phyloP scores from a whole-genome alignment of 2,797 vertebrate genomes.

The Trachurus trachurus region DNA sequence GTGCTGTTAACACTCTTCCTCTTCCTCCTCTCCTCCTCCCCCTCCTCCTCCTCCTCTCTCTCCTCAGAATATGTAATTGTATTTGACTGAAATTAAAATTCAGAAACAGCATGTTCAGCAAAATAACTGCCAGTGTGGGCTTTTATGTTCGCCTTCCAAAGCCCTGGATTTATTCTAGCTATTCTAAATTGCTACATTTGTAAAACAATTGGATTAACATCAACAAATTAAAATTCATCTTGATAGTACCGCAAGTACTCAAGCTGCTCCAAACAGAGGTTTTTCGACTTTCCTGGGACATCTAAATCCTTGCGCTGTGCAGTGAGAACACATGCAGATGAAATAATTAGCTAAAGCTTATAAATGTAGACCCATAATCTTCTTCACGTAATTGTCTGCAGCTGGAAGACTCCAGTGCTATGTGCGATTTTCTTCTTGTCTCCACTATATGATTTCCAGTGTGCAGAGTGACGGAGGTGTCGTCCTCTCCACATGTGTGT shows the following conservation, averaged over 20 bases:
- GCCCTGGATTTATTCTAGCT: slow-evolving; percentile 83
- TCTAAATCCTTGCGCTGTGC: slow-evolving; percentile 79
- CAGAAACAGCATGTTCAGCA: slow-evolving; percentile 77
- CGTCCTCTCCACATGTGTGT: slow-evolving; percentile 9
- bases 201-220: slow-evolving; percentile 89
- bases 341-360: slow-evolving; percentile 89
- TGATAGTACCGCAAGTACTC: slow-evolving; percentile 82
- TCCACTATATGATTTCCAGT: slow-evolving; percentile 35
- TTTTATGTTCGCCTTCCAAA: slow-evolving; percentile 82
- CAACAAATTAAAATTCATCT: slow-evolving; percentile 89
- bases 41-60: slow-evolving; percentile 41
- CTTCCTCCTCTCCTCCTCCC: slow-evolving; percentile 18
- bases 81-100: slow-evolving; percentile 79
- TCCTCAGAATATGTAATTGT: slow-evolving; percentile 74
- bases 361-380: slow-evolving; percentile 86
- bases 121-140: slow-evolving; percentile 78
- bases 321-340: slow-evolving; percentile 83
- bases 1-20: slow-evolving; percentile 23
- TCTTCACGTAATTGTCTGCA: slow-evolving; percentile 83
- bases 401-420: slow-evolving; percentile 76
- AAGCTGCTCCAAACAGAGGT: slow-evolving; percentile 81
- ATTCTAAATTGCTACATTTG: slow-evolving; percentile 86
- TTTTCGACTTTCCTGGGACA: slow-evolving; percentile 85
- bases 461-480: slow-evolving; percentile 22
- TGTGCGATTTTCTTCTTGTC: slow-evolving; percentile 65